Conservation (phyloP, 2,113 vertebrate species). For the Notiomystis cincta region DNA sequence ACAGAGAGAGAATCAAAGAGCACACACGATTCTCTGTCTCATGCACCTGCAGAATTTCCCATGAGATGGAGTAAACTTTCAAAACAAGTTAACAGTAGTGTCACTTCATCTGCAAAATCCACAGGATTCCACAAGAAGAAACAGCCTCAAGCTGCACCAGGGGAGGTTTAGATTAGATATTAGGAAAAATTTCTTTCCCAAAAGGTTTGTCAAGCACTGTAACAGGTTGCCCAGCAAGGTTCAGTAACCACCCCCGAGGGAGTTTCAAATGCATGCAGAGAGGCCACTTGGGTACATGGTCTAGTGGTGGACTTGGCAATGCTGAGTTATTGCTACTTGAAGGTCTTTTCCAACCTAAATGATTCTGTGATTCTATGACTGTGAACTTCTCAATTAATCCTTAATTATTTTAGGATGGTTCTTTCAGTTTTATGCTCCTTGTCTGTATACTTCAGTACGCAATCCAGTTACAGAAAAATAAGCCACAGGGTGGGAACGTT, state of each 20-base stretch:
- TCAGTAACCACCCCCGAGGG: neutral
- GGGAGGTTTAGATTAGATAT: neutral
- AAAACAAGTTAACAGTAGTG: neutral
- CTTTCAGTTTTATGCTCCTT: neutral
- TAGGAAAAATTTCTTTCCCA: neutral
- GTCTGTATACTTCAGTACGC: neutral
- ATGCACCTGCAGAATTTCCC: neutral
- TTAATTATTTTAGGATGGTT: neutral
- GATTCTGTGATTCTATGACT: neutral
- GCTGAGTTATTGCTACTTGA: neutral
- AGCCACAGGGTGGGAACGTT: neutral
- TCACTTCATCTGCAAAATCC: neutral
- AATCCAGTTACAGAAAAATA: neutral
- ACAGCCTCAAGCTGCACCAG: neutral
- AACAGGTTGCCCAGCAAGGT: neutral
- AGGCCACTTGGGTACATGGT: neutral
- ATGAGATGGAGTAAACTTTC: neutral
- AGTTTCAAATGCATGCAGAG: neutral
- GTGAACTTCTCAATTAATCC: neutral
- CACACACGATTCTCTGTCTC: rapidly evolving
- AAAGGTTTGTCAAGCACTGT: neutral
- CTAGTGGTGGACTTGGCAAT: neutral
- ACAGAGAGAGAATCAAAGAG: neutral
- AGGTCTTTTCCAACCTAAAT: neutral
- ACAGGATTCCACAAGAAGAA: neutral